Base-by-base conservation (phyloP, 1,140 invertebrate genomes). In the Sweltsa coloradensis region DNA sequence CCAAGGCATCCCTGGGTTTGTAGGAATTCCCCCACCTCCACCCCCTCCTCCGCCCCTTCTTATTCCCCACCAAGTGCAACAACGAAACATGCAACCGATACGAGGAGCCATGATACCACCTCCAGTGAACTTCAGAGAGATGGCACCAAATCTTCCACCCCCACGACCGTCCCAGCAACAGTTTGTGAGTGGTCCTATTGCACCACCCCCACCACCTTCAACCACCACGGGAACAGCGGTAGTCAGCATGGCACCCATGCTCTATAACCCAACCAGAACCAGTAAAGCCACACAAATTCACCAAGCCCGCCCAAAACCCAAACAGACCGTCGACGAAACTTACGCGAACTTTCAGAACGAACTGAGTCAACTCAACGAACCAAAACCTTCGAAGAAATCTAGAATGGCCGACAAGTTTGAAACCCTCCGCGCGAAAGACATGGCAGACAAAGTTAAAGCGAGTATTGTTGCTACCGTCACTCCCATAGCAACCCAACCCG, bases 1-100 rank as follows among this genome's bases (percentile, higher is more conserved):
- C n/a, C n/a, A n/a, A n/a, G n/a, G n/a, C n/a, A n/a, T n/a, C 29
- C 21, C 43, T 25, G n/a, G 41, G 14, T 34, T 46, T 23, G 7
- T 31, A 26, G 45, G 45, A 14, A 47, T 60, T 52, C 65, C 75
- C 1, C 74, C 76, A 24, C 71, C 75, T 9, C 69, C 72, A 19
- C 69, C 71, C 6, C 64, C 66, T 14, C 62, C 70, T 21, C 69
- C 72, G n/a, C 68, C 69, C 19, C 60, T 75, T 43, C 62, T 76
- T 55, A 67, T 76, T 47, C 74, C 75, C 19, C 71, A 73, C 43
- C 74, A 81, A 69, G 74, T 82, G 14, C 67, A 67, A 26, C 45
- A 39, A 29, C 49, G 51, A 24, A 41, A 36, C 46, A 27, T 21
- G 24, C 3, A 23, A 39, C 9, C 46, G 41, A n/a, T 39, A 39